Evolutionary conservation across 2,113 vertebrate genomes (phyloP), one percentile per base, ranked within the genome.

Genomic region (Mastomys coucha): DNA sequence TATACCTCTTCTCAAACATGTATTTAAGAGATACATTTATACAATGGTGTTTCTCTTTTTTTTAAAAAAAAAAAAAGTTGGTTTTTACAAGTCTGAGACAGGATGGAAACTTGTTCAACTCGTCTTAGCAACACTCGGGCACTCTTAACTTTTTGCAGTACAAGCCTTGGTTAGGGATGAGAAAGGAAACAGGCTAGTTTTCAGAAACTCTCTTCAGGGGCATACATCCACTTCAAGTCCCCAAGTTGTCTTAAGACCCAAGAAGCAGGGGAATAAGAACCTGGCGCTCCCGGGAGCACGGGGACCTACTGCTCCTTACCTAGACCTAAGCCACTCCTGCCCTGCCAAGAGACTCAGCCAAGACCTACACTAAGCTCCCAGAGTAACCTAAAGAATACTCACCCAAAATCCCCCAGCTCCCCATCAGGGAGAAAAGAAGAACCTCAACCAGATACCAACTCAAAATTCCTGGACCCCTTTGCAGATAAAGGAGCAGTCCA

Each of bases 71-170:
- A 94, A 92, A 93, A 96, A 89, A 26, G 51, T 93, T 94, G 72
- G 76, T 95, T 97, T 97, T 97, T 91, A 97, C 96, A 96, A 97
- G 96, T 92, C 91, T 96, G 77, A 86, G 91, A 63, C 88, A 92
- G 85, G 73, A 92, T 91, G 78, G 96, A 96, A 97, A 98, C 96
- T 98, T 97, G 97, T 96, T 77, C 94, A 96, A 97, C 97, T 97
- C 89, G 96, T 97, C 96, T 93, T 67, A 82, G 94, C 85, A 90
- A 90, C 1, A 7, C 75, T 91, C 91, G 49, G 91, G 91, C 96
- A 85, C 78, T 31, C 58, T 73, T 77, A 93, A 96, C 56, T 91
- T 94, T 93, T 88, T 45, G 89, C 8, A 77, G 36, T 12, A 69
- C 91, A 85, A 92, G 85, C 49, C 92, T 95, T 67, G 42, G 45